Evolutionary conservation across 2,113 vertebrate genomes (phyloP).

Genomic region (Oxyura jamaicensis): DNA sequence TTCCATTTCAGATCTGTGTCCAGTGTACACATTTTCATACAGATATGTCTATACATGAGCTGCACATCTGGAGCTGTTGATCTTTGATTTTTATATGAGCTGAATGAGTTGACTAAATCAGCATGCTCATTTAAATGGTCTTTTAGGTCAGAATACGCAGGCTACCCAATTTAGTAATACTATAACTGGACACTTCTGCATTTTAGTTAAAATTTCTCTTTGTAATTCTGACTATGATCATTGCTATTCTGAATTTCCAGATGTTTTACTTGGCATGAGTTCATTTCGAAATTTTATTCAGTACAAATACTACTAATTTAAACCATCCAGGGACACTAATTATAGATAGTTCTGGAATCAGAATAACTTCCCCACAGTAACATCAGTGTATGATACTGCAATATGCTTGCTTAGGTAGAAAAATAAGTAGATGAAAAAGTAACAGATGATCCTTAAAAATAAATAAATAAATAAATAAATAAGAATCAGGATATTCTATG

Average conservation of each 20-base stretch:
- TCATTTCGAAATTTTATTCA: neutral
- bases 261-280: neutral
- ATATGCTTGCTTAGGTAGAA: neutral
- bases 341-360: neutral
- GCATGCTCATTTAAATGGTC: neutral
- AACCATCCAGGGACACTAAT: conserved; percentile 19
- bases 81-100: neutral
- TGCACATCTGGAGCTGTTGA: conserved; percentile 13
- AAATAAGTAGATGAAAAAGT: neutral
- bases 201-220: conserved; percentile 13
- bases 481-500: no score
- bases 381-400: neutral
- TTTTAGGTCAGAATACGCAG: neutral
- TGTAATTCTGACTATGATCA: neutral
- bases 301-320: neutral
- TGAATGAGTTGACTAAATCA: neutral
- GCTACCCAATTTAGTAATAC: neutral
- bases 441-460: neutral
- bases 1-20: neutral
- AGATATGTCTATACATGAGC: neutral
- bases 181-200: neutral
- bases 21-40: neutral
- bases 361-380: neutral
- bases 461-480: neutral
- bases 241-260: conserved; percentile 19